Evolutionary conservation across 2,113 vertebrate species (phyloP), one percentile per base, ranked within the genome.

Genomic region (Delphinus delphis): DNA sequence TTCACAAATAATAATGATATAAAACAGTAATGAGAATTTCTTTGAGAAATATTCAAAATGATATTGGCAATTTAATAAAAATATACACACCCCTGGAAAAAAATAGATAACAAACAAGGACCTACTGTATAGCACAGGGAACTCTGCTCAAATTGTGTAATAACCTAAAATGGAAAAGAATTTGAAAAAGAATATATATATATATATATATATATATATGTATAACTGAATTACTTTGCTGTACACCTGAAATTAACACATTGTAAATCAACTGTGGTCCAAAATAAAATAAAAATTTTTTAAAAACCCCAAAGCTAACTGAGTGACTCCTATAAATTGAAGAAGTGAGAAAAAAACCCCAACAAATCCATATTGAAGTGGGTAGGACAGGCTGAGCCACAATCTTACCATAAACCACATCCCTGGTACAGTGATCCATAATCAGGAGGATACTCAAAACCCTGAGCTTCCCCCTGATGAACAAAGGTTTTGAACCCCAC

Each of bases 61-160:
- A 80, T 82, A 71, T 13, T 93, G 47, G 38, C 0, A 5, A 71
- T 88, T 95, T 90, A 90, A 79, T 85, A 87, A 87, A 96, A 93
- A 87, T 68, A 88, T 28, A 73, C 6, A 81, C 6, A 77, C 62
- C 55, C 21, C 62, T 53, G 6, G 70, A 50, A 50, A 33, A 33
- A 50, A 76, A 50, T 20, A 76, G 73, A 20, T 76, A 18, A 76
- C 73, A 5, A 76, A 33, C 44, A 76, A 76, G 73, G 17, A 76
- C 2, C 17, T 50, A 50, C 17, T 50, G 28, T 20, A 76, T 50
- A 50, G 44, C 28, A 76, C 11, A 76, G 44, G 44, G 44, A 33
- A 31, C 20, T 76, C 44, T 50, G 28, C 73, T 76, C 28, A 50
- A 20, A 76, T 50, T 31, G 41, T 76, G 44, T 50, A 76, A 76